phyloP scores from a whole-genome alignment of 2,797 vertebrate species.

The Pterois miles region DNA sequence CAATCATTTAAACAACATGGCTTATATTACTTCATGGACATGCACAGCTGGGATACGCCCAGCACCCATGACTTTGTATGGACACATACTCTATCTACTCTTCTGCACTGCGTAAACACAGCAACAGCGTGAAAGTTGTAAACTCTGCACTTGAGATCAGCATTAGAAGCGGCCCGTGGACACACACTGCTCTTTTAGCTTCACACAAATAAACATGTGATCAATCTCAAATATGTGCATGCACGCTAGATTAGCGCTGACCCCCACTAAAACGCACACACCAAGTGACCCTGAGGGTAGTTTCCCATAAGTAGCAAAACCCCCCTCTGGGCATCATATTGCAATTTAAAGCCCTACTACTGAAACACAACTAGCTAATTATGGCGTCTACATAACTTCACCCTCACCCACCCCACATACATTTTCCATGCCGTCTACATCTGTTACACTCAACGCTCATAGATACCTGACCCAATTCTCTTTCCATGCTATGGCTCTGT shows the following conservation, averaged over 20 bases:
- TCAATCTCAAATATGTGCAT: constrained; percentile 48
- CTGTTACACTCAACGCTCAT: constrained; percentile 38
- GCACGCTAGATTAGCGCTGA: constrained; percentile 39
- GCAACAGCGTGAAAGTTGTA: constrained; percentile 14
- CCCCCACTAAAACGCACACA: constrained; percentile 8
- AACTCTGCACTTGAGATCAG: constrained; percentile 28
- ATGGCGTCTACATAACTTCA: constrained; percentile 70
- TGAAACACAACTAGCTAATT: constrained; percentile 74
- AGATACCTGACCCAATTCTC: constrained; percentile 60
- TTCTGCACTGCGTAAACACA: constrained; percentile 35
- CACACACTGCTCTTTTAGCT: constrained; percentile 22
- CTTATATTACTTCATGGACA: neutral
- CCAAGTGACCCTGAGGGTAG: constrained; percentile 19
- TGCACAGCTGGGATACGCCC: constrained; percentile 8
- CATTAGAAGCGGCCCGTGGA: constrained; percentile 19
- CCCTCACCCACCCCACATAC: constrained; percentile 32
- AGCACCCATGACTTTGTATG: constrained; percentile 29
- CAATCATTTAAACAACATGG: constrained; percentile 9
- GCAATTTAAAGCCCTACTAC: constrained; percentile 67
- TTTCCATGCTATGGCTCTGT: constrained; percentile 36
- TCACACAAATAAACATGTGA: constrained; percentile 53
- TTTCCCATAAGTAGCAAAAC: constrained; percentile 58
- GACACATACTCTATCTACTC: neutral
- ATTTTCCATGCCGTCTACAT: constrained; percentile 73
- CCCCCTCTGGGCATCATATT: constrained; percentile 58